Evolutionary conservation across 2,797 vertebrate species (phyloP).

Genomic region (Chaetophractus vellerosus): DNA sequence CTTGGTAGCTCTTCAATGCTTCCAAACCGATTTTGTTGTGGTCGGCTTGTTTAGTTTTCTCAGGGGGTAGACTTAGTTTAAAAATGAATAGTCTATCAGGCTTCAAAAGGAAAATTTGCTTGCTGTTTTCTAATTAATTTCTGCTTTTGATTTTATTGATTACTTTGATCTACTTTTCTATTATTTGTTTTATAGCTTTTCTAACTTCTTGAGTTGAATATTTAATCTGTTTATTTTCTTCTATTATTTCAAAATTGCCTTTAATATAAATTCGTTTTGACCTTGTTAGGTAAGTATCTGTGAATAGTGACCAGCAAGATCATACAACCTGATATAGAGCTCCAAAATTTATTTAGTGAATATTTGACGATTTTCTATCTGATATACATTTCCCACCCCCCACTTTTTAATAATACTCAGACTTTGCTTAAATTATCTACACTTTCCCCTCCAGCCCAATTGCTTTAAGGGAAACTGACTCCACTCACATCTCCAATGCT

Average conservation of each 20-base stretch:
- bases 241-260: conserved; percentile 11
- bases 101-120: not conserved
- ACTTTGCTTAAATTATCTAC: conserved; percentile 26
- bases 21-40: not conserved
- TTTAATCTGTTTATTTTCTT: conserved; percentile 42
- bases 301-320: not conserved
- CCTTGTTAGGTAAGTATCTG: not conserved
- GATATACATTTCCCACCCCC: not conserved
- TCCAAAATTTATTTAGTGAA: conserved; percentile 31
- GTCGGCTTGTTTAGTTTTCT: not conserved
- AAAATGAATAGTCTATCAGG: not conserved
- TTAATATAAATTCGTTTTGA: conserved; percentile 46
- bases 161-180: not conserved
- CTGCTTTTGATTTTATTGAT: conserved; percentile 22
- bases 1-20: not conserved
- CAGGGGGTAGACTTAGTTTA: not conserved
- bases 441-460: not conserved
- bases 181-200: not conserved
- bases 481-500: conserved; percentile 18
- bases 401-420: conserved; percentile 28
- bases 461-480: not conserved
- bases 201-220: not conserved
- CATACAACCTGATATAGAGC: not conserved
- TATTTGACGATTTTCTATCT: conserved; percentile 30
- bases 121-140: conserved; percentile 38